phyloP scores from a whole-genome alignment of 1,140 invertebrate species.

The Lordiphosa stackelbergi region DNA sequence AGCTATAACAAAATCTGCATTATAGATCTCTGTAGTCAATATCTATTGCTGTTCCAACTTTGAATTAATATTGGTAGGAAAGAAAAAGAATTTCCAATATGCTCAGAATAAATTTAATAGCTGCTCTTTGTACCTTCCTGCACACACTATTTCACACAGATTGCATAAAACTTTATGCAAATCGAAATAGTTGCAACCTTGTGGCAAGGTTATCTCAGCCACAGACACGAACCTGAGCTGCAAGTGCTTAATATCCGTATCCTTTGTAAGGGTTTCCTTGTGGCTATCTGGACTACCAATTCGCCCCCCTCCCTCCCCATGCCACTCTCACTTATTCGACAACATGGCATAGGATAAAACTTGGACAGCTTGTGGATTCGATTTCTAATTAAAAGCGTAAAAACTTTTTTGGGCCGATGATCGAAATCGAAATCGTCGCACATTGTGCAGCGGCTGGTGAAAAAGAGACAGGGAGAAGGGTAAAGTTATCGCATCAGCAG shows the following conservation, averaged over 20 bases:
- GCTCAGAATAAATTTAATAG: background rate
- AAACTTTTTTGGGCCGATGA: slow-evolving; percentile 56
- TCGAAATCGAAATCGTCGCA: slow-evolving; percentile 56
- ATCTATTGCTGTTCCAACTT: too few species aligned
- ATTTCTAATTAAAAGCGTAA: slow-evolving; percentile 68
- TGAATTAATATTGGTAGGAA: too few species aligned
- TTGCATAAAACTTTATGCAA: slow-evolving; percentile 3
- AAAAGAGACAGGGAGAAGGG: background rate
- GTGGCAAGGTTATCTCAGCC: too few species aligned
- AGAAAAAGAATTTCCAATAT: too few species aligned
- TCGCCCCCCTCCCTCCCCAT: background rate
- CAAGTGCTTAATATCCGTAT: too few species aligned
- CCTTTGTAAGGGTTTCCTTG: too few species aligned
- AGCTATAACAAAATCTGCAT: too few species aligned
- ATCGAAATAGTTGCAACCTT: too few species aligned
- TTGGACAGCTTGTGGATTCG: slow-evolving; percentile 49
- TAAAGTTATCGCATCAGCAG: slow-evolving; percentile 36
- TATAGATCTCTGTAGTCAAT: too few species aligned
- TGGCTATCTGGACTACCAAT: too few species aligned
- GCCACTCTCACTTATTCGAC: background rate
- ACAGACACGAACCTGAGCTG: too few species aligned
- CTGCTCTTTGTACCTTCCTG: slow-evolving; percentile 1
- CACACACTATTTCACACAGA: background rate
- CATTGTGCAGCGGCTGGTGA: slow-evolving; percentile 11
- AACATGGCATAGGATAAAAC: slow-evolving; percentile 40